phyloP scores from a whole-genome alignment of 2,888 invertebrate genomes.

The Leptogaster cylindrica region DNA sequence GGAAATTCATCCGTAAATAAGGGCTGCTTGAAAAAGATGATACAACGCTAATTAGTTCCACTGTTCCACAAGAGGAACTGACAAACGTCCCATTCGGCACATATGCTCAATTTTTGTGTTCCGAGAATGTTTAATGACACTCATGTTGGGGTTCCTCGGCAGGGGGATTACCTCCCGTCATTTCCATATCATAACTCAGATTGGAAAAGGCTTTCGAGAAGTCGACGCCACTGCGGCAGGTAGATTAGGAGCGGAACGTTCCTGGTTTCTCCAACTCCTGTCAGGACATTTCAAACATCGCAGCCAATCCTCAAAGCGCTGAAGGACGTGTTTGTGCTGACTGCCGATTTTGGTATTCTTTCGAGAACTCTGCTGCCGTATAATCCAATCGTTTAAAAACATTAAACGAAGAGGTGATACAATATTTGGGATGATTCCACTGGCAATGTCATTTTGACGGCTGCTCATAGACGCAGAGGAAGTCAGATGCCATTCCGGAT shows the following conservation, averaged over 20 bases:
- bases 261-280: background rate
- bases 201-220: background rate
- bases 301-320: background rate
- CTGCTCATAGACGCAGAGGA: constrained; percentile 11
- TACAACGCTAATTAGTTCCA: constrained; percentile 35
- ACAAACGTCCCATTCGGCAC: constrained; percentile 51
- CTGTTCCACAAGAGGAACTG: constrained; percentile 46
- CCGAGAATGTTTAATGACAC: constrained; percentile 23
- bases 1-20: background rate
- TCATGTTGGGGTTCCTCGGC: background rate
- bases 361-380: constrained; percentile 36
- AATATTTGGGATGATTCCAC: constrained; percentile 37
- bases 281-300: background rate
- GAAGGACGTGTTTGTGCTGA: constrained; percentile 12
- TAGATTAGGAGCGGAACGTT: constrained; percentile 10
- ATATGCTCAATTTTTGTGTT: constrained; percentile 48
- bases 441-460: constrained; percentile 43
- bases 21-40: constrained; percentile 29
- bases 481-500: constrained; percentile 13
- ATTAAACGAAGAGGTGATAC: constrained; percentile 49
- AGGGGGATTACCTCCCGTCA: constrained; percentile 25
- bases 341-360: constrained; percentile 45
- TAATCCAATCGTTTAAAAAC: constrained; percentile 48
- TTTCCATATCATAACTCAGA: constrained; percentile 28
- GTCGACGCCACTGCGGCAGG: constrained; percentile 6